Base-by-base conservation (phyloP, 2,888 invertebrate species). In the Venusia cambrica region DNA sequence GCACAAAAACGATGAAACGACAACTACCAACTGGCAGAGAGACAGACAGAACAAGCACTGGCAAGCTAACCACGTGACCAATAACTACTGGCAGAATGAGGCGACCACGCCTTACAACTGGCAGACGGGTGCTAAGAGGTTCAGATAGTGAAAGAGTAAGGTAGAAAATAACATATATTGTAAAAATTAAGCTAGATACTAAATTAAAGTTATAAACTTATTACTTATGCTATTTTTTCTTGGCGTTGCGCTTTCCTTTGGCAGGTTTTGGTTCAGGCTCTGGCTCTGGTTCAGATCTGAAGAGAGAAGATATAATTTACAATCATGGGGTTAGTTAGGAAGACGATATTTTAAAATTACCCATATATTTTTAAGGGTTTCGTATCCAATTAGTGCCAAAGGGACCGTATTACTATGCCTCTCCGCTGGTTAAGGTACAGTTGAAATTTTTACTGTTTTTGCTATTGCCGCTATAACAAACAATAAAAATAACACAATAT, bases 281-380 rank as follows among this genome's bases (percentile, higher is more conserved):
- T 0, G 67, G 58, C 52, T 83, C 83, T 0, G 69, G 59, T 33
- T 80, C 79, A 2, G 83, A 73, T 35, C 84, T 84, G 58, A 0
- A 64, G 11, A 45, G 12, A 19, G 2, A 10, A 31, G 2, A 18
- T 27, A 14, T 10, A 7, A 25, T n/a, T 26, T 6, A 30, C 7
- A 24, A 5, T 16, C 15, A 21, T n/a, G n/a, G n/a, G n/a, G n/a
- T n/a, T n/a, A n/a, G n/a, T n/a, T n/a, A n/a, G n/a, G n/a, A n/a
- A n/a, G n/a, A n/a, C n/a, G n/a, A n/a, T n/a, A n/a, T n/a, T n/a
- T n/a, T n/a, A n/a, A n/a, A n/a, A n/a, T n/a, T n/a, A n/a, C n/a
- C n/a, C n/a, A n/a, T n/a, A n/a, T n/a, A n/a, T n/a, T n/a, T n/a
- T n/a, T n/a, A n/a, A n/a, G n/a, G n/a, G n/a, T n/a, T n/a, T n/a